A percentile compares a stretch with the other conserved stretches of the same genome.
Evolutionary conservation across 1,140 invertebrate genomes (phyloP).

Genomic region (Cotesia glomerata): DNA sequence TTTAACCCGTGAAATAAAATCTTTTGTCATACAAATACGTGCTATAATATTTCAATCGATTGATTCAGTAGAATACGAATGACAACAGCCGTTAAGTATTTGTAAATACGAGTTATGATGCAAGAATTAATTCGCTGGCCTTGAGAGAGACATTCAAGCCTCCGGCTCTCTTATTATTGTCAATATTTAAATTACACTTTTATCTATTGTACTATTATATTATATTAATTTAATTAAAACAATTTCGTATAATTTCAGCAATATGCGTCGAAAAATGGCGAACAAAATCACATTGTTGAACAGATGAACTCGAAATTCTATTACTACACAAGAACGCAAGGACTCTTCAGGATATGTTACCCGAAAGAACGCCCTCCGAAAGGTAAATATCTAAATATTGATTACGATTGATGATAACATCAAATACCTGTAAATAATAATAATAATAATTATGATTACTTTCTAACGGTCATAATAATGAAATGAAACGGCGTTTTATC

Average conservation of each 20-base stretch:
- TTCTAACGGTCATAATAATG: background rate
- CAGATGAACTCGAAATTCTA: slow-evolving; percentile 83
- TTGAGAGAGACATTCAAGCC: slow-evolving; percentile 13
- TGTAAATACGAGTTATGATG: slow-evolving; percentile 10
- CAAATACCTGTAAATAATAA: background rate
- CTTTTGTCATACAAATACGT: background rate
- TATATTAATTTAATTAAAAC: background rate
- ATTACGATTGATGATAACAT: slow-evolving; percentile 26
- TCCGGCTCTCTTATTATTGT: background rate
- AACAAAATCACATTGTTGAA: slow-evolving; percentile 75
- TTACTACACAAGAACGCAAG: slow-evolving; percentile 85
- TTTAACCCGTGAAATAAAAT: no score
- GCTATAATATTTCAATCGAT: background rate
- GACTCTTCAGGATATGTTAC: slow-evolving; percentile 89
- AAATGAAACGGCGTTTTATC: background rate
- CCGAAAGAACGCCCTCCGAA: slow-evolving; percentile 85
- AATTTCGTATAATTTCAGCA: slow-evolving; percentile 68
- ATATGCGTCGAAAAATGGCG: slow-evolving; percentile 73
- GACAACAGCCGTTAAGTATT: slow-evolving; percentile 18
- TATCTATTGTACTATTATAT: slow-evolving; percentile 2
- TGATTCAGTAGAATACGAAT: background rate
- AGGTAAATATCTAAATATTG: slow-evolving; percentile 64
- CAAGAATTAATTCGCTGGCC: slow-evolving; percentile 11
- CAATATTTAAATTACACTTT: background rate
- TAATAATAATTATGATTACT: background rate